Base-by-base conservation (phyloP, 2,888 invertebrate species). In the Elaeidobius kamerunicus region DNA sequence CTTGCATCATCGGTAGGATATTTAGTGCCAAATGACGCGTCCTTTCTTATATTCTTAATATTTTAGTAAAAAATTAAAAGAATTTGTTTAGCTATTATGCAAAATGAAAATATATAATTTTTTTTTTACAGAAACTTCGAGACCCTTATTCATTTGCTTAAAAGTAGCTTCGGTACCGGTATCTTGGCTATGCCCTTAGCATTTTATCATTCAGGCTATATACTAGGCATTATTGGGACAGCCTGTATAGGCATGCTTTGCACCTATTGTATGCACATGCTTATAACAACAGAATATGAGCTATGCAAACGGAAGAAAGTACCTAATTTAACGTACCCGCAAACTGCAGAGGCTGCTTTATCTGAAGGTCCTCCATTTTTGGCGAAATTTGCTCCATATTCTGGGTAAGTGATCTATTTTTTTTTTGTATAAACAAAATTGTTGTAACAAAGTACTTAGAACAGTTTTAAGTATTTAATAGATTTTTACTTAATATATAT, bases 231-330 rank as follows among this genome's bases (percentile, higher is more conserved):
- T 1, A 74, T 89, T 15, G 91, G 91, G 5, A 87, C 96, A 0
- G 71, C 91, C 9, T 64, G 91, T 2, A 90, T 98, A 61, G 96
- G 95, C 0, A 71, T 88, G 17, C 80, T 97, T 27, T 94, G 94
- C 74, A 89, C 93, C 2, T 95, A 96, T 73, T 96, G 96, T 69
- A 94, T 97, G 73, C 91, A 95, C 69, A 78, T 94, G 57, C 76
- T 98, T 58, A 83, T 94, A 16, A 82, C 80, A 67, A 78, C 82
- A 0, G 80, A 84, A 68, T 85, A 84, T 65, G 79, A 76, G 47
- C 70, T 84, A 2, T 85, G 85, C 65, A 77, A 77, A 58, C 71
- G 80, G 17, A 76, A 67, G 35, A 75, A 75, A 64, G 73, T 78
- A 28, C 71, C 73, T 65, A 74, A 74, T 62, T 72, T 95, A 69